Evolutionary conservation across 2,113 vertebrate genomes (phyloP).

Genomic region (Anas platyrhynchos): DNA sequence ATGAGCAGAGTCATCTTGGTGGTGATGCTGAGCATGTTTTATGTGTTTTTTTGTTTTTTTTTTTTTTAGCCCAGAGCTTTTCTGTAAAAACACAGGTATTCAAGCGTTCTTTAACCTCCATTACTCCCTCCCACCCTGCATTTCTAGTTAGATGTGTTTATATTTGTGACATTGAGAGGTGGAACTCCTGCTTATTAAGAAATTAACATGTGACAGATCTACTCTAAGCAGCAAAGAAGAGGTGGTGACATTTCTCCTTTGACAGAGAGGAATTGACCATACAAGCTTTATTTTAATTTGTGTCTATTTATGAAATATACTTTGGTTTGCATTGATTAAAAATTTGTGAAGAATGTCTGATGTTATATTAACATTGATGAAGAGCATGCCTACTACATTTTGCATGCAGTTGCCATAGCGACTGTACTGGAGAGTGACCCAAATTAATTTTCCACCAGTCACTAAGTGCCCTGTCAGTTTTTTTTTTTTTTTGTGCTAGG

Average conservation of each 20-base stretch:
- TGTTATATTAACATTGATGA: slow-evolving; percentile 61
- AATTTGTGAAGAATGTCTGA: slow-evolving; percentile 14
- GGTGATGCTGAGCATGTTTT: background rate
- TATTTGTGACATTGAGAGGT: slow-evolving; percentile 25
- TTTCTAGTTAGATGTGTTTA: background rate
- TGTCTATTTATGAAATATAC: background rate
- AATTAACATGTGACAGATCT: slow-evolving; percentile 5
- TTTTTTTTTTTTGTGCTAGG: background rate
- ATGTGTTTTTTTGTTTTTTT: background rate
- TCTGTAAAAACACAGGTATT: background rate
- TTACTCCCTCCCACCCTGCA: background rate
- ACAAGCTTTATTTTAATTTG: background rate
- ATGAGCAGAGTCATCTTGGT: background rate
- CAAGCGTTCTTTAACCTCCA: background rate
- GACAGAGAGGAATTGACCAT: background rate
- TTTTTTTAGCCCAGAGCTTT: background rate
- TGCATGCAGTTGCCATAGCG: slow-evolving; percentile 73
- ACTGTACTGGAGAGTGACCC: slow-evolving; percentile 66
- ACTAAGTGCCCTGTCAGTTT: slow-evolving; percentile 44
- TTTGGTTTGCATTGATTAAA: slow-evolving; percentile 50
- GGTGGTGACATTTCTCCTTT: background rate
- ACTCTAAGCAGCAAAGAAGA: background rate
- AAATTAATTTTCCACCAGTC: slow-evolving; percentile 77
- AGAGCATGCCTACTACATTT: slow-evolving; percentile 51
- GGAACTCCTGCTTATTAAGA: background rate